Percentiles rank a stretch among this genome's conserved stretches.
Conservation (phyloP, 1,140 invertebrate species). For the Caenorhabditis tropicalis region DNA sequence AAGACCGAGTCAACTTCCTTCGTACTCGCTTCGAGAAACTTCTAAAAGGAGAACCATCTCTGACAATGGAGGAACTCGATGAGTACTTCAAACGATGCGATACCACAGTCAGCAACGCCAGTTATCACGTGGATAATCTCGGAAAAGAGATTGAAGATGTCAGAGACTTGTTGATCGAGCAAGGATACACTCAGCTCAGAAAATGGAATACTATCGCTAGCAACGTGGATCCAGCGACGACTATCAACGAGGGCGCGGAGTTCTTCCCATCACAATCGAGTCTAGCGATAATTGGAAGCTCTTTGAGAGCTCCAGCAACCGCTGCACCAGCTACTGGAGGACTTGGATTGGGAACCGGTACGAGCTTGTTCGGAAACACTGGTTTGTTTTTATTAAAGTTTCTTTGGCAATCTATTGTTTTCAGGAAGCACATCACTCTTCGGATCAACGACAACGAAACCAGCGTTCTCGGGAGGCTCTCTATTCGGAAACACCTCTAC, state of each 20-base stretch:
- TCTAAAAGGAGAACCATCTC: background rate
- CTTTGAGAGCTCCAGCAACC: background rate
- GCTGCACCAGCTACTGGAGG: conserved; percentile 4
- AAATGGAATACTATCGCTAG: background rate
- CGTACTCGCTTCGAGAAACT: background rate
- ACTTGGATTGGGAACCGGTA: background rate
- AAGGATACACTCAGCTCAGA: conserved; percentile 22
- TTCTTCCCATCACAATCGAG: conserved; percentile 26
- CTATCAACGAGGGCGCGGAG: background rate
- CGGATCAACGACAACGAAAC: background rate
- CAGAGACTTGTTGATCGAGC: background rate
- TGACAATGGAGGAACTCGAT: background rate
- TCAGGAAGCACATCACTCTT: conserved; percentile 5
- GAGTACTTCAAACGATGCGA: background rate
- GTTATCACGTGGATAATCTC: background rate
- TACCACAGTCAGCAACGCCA: background rate
- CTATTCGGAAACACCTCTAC: background rate
- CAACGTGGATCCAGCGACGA: background rate
- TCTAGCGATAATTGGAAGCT: conserved; percentile 20
- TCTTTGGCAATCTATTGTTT: background rate
- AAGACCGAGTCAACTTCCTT: background rate
- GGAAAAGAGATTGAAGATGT: conserved; percentile 24
- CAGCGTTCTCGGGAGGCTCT: conserved; percentile 33
- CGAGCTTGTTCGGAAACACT: conserved; percentile 24
- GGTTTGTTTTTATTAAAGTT: background rate